Conservation (phyloP, 2,888 invertebrate genomes). For the Halictus quadricinctus region DNA sequence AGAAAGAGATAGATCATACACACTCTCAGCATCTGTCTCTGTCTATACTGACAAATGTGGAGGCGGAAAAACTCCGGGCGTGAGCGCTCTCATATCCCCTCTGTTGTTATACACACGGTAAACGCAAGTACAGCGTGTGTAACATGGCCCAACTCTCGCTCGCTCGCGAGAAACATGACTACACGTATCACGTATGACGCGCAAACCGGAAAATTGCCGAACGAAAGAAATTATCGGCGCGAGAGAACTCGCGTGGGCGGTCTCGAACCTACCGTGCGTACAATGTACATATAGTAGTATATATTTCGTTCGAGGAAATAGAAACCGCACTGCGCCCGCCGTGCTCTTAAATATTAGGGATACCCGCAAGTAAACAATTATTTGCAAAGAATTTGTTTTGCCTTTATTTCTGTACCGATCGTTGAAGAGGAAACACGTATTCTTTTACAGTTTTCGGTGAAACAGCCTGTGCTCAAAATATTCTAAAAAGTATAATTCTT, state of each 20-base stretch:
- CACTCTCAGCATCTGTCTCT: no score
- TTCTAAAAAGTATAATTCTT: no score
- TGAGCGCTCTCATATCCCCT: no score
- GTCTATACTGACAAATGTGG: no score
- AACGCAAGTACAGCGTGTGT: neutral
- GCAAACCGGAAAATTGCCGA: constrained; percentile 47
- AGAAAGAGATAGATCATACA: no score
- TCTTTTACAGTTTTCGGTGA: no score
- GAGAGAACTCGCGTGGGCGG: constrained; percentile 34
- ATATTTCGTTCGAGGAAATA: neutral
- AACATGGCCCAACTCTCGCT: constrained; percentile 26
- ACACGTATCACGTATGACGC: constrained; percentile 22
- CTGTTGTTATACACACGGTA: neutral
- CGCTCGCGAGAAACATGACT: constrained; percentile 15
- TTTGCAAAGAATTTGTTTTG: no score
- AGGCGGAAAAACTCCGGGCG: no score
- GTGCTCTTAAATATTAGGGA: neutral
- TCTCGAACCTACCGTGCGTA: constrained; percentile 7
- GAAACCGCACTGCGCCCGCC: neutral
- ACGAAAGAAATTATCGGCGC: constrained; percentile 30
- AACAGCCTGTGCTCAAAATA: no score
- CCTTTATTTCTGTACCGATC: no score
- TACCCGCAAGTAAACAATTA: no score
- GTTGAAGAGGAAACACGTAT: no score
- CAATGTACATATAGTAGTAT: neutral